A percentile compares a stretch with the other conserved stretches of the same genome.
Evolutionary conservation across 2,113 vertebrate genomes (phyloP).

Genomic region (Odontesthes bonariensis): DNA sequence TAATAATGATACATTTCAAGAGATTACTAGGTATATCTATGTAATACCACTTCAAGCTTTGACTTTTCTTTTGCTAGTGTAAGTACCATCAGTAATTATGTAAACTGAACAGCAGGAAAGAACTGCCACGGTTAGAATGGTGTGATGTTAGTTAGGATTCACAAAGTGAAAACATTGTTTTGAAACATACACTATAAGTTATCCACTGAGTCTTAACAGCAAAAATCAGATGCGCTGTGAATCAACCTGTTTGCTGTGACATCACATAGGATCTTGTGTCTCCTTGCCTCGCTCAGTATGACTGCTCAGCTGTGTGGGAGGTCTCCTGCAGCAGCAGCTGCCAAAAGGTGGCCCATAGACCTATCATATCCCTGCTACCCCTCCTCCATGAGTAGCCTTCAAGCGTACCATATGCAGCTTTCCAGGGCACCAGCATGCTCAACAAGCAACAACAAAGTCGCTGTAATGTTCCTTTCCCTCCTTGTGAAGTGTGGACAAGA

Average conservation of each 20-base stretch:
- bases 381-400: constrained; percentile 75
- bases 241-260: constrained; percentile 16
- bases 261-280: constrained; percentile 33
- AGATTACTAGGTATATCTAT: neutral
- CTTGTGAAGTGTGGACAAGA: neutral
- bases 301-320: constrained; percentile 61
- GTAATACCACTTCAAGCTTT: neutral
- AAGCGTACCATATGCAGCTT: constrained; percentile 65
- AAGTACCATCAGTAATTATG: neutral
- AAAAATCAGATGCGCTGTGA: constrained; percentile 11
- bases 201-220: neutral
- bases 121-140: neutral
- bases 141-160: neutral
- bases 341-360: constrained; percentile 71
- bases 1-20: neutral
- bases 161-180: neutral
- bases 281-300: constrained; percentile 29
- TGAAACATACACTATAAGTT: neutral
- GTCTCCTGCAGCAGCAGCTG: constrained; percentile 66
- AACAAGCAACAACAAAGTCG: constrained; percentile 41
- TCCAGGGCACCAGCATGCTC: constrained; percentile 65
- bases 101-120: neutral
- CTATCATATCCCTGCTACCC: constrained; percentile 68
- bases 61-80: neutral
- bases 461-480: neutral